Percentiles rank a stretch among this genome's conserved stretches.
Evolutionary conservation across 1,140 invertebrate species (phyloP).

Genomic region (Luehdorfia chinensis): DNA sequence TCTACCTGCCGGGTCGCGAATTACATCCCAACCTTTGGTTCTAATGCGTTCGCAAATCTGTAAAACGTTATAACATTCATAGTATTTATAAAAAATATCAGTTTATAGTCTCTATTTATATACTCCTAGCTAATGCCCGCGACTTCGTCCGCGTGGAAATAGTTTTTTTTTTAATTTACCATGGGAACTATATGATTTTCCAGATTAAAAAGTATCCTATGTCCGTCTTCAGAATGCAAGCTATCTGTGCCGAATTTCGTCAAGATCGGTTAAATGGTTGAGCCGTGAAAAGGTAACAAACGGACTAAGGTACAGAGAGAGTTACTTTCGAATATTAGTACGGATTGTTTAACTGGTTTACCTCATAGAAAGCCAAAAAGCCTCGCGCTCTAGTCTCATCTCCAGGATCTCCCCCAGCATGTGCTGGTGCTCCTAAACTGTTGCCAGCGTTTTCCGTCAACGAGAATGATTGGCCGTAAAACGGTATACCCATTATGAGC

Average conservation of each 20-base stretch:
- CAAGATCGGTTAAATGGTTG: no score
- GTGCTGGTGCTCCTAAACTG: constrained; percentile 83
- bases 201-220: no score
- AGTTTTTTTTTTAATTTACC: no score
- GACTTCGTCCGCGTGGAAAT: no score
- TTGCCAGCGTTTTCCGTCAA: constrained; percentile 80
- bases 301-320: no score
- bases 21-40: constrained; percentile 82
- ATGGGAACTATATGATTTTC: no score
- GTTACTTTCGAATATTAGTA: no score
- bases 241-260: no score
- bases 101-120: no score
- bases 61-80: constrained; percentile 3
- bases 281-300: no score
- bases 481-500: constrained; percentile 88
- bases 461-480: constrained; percentile 91
- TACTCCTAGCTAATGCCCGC: no score
- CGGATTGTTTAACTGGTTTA: constrained; percentile 50
- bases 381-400: constrained; percentile 88
- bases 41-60: constrained; percentile 84
- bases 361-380: constrained; percentile 92
- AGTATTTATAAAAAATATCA: constrained; percentile 4
- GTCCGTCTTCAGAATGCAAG: no score
- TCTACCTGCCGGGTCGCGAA: constrained; percentile 81
- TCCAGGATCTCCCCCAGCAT: constrained; percentile 87